phyloP scores from a whole-genome alignment of 2,113 vertebrate species.

The Diglossa brunneiventris region DNA sequence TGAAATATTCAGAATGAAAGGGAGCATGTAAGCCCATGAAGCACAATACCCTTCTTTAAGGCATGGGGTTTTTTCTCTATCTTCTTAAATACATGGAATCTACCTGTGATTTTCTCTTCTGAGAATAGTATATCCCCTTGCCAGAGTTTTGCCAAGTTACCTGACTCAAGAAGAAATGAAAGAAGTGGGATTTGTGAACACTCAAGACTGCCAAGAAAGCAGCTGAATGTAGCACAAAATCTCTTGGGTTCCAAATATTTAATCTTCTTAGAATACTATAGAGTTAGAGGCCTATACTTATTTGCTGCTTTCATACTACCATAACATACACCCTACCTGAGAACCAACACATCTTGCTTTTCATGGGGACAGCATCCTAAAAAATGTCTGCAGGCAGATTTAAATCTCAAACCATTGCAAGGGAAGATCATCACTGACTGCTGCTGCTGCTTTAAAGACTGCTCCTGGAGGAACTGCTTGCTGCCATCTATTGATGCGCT shows the following conservation, averaged over 20 bases:
- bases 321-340: background rate
- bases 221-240: background rate
- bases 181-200: constrained; percentile 11
- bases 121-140: background rate
- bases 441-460: background rate
- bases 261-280: background rate
- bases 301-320: background rate
- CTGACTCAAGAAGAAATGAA: background rate
- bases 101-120: background rate
- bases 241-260: constrained; percentile 17
- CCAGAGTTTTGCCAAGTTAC: background rate
- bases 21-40: background rate
- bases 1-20: background rate
- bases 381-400: background rate
- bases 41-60: background rate
- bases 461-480: constrained; percentile 15
- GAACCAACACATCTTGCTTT: background rate
- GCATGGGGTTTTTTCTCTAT: background rate
- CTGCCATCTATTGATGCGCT: constrained; percentile 49
- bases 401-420: background rate
- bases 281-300: background rate
- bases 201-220: background rate
- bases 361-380: background rate
- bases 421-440: background rate
- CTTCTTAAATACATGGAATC: background rate